Base-by-base conservation (phyloP, 2,888 invertebrate genomes). In the Unio pictorum region DNA sequence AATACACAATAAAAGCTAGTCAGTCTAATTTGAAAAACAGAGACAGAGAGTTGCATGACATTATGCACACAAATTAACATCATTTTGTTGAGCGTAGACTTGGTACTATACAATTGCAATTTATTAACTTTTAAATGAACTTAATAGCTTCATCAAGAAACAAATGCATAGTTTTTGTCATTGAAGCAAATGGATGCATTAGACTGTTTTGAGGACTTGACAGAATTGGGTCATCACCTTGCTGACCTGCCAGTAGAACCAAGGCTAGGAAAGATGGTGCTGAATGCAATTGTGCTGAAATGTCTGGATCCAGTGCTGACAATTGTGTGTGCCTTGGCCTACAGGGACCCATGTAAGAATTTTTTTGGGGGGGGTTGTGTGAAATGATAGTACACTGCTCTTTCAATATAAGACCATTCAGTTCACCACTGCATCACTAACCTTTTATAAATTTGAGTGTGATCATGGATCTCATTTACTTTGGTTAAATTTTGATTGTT, bases 211-310 rank as follows among this genome's bases (percentile, higher is more conserved):
- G 97, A 98, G 89, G 94, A 95, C 82, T 91, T 98, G 67, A 98
- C 97, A 0, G 94, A 94, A 81, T 91, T 98, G 67, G 98, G 98
- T 0, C 93, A 93, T 73, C 95, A 97, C 87, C 91, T 99, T 66
- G 92, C 97, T n/a, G 96, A 97, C 87, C 91, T 99, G 63, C 96
- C 98, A 0, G 92, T 99, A 1, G 97, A 98, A 83, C 98, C 98
- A 0, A 94, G 95, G 81, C 91, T 97, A 62, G 97, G 96, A 6
- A 97, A 98, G 90, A 95, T 96, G 93, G 90, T 99, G 72, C 91
- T 99, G 0, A 96, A 96, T 88, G 94, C 96, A 1, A 93, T 96
- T 59, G 94, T 97, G 4, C 93, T 98, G 79, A 95, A 96, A 89
- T 99, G 99, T 89, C 91, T 98, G 56, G 96, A 97, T 89, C 98